phyloP scores from a whole-genome alignment of 2,888 invertebrate genomes.

The Adelognathus sp. region DNA sequence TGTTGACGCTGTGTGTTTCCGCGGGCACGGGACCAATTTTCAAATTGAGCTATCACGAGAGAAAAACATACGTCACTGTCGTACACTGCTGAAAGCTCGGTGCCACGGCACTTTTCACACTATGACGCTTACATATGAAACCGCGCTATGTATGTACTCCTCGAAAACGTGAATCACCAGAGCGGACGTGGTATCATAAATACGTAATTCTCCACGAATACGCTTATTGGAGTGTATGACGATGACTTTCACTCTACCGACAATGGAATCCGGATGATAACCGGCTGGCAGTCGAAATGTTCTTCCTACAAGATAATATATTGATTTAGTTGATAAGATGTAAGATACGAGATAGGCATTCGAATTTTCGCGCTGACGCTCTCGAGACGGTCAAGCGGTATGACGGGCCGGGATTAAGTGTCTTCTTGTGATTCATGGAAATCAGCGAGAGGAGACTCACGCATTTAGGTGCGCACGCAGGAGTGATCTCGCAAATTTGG shows the following conservation, averaged over 20 bases:
- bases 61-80: constrained; percentile 11
- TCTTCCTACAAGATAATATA: too few relatives aligned
- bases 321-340: too few relatives aligned
- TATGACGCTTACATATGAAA: not conserved
- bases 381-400: too few relatives aligned
- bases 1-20: constrained; percentile 19
- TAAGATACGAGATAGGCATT: too few relatives aligned
- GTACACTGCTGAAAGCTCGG: not conserved
- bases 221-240: not conserved
- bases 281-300: too few relatives aligned
- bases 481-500: too few relatives aligned
- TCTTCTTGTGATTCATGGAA: too few relatives aligned
- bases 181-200: constrained; percentile 11
- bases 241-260: constrained; percentile 14
- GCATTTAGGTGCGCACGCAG: too few relatives aligned
- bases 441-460: too few relatives aligned
- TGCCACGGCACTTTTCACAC: not conserved
- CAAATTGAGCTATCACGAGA: constrained; percentile 32
- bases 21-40: constrained; percentile 18
- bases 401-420: too few relatives aligned
- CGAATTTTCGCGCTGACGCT: too few relatives aligned
- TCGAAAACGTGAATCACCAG: constrained; percentile 11
- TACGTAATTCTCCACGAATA: constrained; percentile 6
- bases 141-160: not conserved
- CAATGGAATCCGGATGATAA: too few relatives aligned